A percentile compares a stretch with the other conserved stretches of the same genome.
Evolutionary conservation across 2,888 invertebrate species (phyloP).

Genomic region (Ormyrus nitidulus): DNA sequence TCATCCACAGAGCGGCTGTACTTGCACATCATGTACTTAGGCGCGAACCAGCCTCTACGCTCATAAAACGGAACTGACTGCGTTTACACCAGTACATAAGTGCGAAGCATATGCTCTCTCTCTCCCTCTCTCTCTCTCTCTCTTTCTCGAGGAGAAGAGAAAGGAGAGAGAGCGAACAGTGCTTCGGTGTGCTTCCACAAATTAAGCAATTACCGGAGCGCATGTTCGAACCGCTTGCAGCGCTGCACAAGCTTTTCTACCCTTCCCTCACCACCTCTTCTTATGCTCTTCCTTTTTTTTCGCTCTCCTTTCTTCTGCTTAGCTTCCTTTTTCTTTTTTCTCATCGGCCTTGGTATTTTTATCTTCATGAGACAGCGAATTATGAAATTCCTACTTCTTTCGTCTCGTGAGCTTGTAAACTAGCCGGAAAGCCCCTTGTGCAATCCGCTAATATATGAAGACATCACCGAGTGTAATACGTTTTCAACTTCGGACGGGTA

Average conservation of each 20-base stretch:
- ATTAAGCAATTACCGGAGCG: conserved; percentile 73
- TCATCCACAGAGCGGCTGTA: not conserved
- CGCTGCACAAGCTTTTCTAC: conserved; percentile 23
- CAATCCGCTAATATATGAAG: too few species aligned
- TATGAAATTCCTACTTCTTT: not conserved
- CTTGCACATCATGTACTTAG: conserved; percentile 60
- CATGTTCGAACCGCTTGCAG: conserved; percentile 56
- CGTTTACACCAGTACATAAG: conserved; percentile 58
- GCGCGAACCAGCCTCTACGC: conserved; percentile 64
- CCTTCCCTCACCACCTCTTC: not conserved
- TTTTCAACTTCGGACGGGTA: too few species aligned
- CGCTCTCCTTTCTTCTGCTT: too few species aligned
- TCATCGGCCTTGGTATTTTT: not conserved
- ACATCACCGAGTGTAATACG: too few species aligned
- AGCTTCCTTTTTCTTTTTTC: conserved; percentile 1
- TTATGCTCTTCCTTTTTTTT: not conserved
- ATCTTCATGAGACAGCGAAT: not conserved
- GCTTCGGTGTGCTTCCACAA: conserved; percentile 66
- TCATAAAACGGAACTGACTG: conserved; percentile 70
- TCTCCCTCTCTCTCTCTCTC: conserved; percentile 57
- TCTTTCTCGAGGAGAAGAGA: conserved; percentile 56
- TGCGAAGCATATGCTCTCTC: conserved; percentile 13
- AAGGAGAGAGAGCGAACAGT: too few species aligned
- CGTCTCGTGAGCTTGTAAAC: not conserved
- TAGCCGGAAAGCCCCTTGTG: not conserved